Base-by-base conservation (phyloP, 1,140 invertebrate species). In the Drosophila mojavensis region DNA sequence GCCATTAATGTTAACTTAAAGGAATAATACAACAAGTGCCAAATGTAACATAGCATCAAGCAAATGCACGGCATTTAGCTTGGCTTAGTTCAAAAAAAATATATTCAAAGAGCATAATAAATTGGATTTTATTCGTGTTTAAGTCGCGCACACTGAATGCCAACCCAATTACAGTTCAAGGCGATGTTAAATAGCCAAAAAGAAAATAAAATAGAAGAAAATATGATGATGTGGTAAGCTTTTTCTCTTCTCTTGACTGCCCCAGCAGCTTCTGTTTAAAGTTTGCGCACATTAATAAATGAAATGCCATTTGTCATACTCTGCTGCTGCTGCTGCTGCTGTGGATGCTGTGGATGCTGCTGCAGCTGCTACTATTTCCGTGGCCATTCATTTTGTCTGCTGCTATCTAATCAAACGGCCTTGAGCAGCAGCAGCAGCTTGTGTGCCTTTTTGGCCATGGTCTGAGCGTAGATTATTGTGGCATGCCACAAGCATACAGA, bases 391-490 rank as follows among this genome's bases (percentile, higher is more conserved):
- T 43, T 64, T 17, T 33, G 54, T 28, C 53, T 28, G 43, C 30
- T 61, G 53, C 30, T 45, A 28, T 75, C 76, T 78, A 66, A 75
- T 78, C 76, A 78, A 75, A 78, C 53, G 76, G 62, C 61, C 72
- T 71, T 75, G 72, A 51, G 72, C 59, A 33, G 50, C 65, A 47
- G 28, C 45, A 20, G 24, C 36, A 24, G 4, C 50, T 24, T 24
- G 20, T 24, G 20, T 48, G 50, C 36, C 30, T 62, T 68, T 73
- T 56, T 69, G 58, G 51, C 36, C 6, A 2, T 45, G 43, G 43
- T 45, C n/a, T 47, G 43, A 47, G 43, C n/a, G 13, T 20, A 50
- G 51, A 50, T 73, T 55, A 64, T 45, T n/a, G 30, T 59, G 60
- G 68, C 67, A 71, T 58, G 60, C 60, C 59, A 64, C 66, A 59